Conservation (phyloP, 2,113 vertebrate species). For the Melanotaenia duboulayi region DNA sequence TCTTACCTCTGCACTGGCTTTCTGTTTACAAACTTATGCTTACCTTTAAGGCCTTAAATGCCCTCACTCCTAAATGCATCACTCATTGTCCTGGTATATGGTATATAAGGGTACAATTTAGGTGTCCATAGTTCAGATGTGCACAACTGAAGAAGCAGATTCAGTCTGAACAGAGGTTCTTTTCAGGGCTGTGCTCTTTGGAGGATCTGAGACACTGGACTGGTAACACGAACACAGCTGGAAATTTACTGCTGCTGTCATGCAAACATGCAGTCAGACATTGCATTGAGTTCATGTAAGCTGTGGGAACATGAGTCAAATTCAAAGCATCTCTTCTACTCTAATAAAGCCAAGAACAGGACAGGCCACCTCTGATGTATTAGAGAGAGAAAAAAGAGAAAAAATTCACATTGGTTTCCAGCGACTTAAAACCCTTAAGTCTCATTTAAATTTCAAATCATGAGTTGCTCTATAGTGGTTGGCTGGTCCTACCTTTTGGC, state of each 20-base stretch:
- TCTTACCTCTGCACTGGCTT: too few species aligned
- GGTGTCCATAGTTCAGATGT: too few species aligned
- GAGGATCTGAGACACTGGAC: slow-evolving; percentile 5
- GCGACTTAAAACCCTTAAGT: too few species aligned
- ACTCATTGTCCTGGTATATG: too few species aligned
- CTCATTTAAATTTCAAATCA: too few species aligned
- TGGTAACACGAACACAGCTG: slow-evolving; percentile 31
- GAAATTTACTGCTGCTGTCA: slow-evolving; percentile 10
- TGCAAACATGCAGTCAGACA: slow-evolving; percentile 8
- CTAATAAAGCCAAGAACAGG: neutral
- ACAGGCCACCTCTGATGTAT: neutral
- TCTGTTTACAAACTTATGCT: too few species aligned
- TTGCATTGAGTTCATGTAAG: slow-evolving; percentile 27
- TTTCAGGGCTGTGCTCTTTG: neutral
- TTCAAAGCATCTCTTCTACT: slow-evolving; percentile 10
- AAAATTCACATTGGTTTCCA: neutral
- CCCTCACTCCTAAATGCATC: too few species aligned
- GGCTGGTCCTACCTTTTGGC: too few species aligned
- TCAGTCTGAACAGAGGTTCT: neutral
- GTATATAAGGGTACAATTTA: too few species aligned
- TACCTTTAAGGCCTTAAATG: too few species aligned
- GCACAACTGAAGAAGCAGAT: neutral
- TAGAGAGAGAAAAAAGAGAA: neutral
- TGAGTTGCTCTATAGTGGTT: too few species aligned
- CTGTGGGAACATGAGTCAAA: slow-evolving; percentile 14